Conservation (phyloP, 1,140 invertebrate species). For the Micrasema minimum region DNA sequence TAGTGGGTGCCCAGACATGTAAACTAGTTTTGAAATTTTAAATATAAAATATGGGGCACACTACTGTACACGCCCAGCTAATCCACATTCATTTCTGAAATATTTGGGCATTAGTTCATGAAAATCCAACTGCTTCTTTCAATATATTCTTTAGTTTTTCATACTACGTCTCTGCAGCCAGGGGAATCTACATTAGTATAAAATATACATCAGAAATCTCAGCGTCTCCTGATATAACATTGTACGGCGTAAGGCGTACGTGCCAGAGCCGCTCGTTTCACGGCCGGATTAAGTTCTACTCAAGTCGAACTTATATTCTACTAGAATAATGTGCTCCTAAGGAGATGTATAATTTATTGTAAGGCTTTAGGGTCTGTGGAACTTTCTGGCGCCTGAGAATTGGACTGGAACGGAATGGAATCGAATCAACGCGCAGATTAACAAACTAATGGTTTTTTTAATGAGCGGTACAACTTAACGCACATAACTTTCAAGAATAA, state of each 20-base stretch:
- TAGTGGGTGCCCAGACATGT: too few species aligned
- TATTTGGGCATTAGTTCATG: too few species aligned
- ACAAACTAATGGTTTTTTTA: neutral
- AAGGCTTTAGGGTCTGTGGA: neutral
- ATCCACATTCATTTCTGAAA: too few species aligned
- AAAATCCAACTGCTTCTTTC: too few species aligned
- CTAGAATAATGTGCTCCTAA: constrained; percentile 22
- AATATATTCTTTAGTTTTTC: too few species aligned
- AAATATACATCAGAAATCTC: constrained; percentile 42
- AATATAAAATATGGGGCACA: too few species aligned
- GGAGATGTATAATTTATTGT: constrained; percentile 30
- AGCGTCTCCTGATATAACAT: constrained; percentile 24
- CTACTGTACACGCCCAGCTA: too few species aligned
- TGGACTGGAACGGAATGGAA: neutral
- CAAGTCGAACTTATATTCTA: constrained; percentile 10
- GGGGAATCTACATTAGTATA: constrained; percentile 33
- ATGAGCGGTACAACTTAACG: too few species aligned
- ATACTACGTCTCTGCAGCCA: neutral
- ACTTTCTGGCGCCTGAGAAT: constrained; percentile 23
- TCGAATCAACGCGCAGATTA: neutral
- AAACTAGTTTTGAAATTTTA: too few species aligned
- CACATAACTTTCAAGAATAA: too few species aligned
- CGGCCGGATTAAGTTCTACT: constrained; percentile 14
- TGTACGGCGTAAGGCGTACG: constrained; percentile 11
- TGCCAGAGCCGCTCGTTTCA: constrained; percentile 20